phyloP scores from a whole-genome alignment of 2,888 invertebrate genomes.

The Deroplatys truncata region DNA sequence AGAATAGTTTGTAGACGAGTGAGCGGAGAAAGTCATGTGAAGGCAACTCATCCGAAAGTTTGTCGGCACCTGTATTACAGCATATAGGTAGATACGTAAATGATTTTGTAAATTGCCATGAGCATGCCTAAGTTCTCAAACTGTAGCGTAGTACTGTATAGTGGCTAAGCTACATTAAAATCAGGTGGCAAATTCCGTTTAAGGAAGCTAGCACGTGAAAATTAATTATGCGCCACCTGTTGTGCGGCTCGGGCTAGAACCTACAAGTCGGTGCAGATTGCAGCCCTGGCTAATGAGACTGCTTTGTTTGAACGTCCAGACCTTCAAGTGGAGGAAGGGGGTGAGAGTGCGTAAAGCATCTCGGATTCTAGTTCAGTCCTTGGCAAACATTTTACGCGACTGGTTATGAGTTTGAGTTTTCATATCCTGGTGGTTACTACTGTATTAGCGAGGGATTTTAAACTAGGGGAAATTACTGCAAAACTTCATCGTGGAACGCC shows the following conservation, averaged over 20 bases:
- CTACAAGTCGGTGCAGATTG: not conserved
- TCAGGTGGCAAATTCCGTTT: not conserved
- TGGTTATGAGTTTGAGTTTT: not conserved
- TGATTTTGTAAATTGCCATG: not conserved
- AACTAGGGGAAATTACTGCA: not conserved
- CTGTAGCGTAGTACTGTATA: not conserved
- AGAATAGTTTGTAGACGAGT: too few species aligned
- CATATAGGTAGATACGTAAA: too few species aligned
- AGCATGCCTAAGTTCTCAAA: not conserved
- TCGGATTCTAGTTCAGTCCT: not conserved
- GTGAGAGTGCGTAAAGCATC: not conserved
- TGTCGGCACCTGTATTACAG: too few species aligned
- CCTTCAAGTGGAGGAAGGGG: not conserved
- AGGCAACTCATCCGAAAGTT: too few species aligned
- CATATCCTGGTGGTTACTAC: not conserved
- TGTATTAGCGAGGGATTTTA: not conserved
- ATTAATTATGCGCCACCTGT: not conserved
- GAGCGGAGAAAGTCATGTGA: too few species aligned
- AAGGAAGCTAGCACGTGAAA: not conserved
- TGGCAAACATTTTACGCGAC: not conserved
- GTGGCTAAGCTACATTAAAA: not conserved
- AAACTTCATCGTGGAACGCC: not conserved
- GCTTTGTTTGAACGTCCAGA: not conserved
- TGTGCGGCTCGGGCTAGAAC: not conserved
- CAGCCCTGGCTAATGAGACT: not conserved